Percentiles rank a stretch among this genome's conserved stretches.
phyloP scores from a whole-genome alignment of 2,113 vertebrate species.

The Turnix velox region DNA sequence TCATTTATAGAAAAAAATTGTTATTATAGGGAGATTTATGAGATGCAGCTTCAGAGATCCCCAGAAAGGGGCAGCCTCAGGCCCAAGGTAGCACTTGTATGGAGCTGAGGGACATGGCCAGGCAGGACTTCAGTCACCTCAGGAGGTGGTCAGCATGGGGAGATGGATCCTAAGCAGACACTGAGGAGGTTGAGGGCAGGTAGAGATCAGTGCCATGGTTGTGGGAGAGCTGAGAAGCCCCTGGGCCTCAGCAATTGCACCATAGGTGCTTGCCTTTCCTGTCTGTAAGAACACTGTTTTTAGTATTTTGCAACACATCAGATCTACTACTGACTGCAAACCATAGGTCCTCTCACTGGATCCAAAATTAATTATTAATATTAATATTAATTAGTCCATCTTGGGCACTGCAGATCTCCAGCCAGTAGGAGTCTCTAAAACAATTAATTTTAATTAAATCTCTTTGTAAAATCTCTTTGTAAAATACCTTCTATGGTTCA shows the following conservation, averaged over 20 bases:
- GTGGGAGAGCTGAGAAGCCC: neutral
- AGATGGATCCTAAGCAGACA: neutral
- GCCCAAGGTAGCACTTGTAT: fast-evolving
- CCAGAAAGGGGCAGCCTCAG: neutral
- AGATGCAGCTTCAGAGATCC: fast-evolving
- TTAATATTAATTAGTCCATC: neutral
- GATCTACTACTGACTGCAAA: neutral
- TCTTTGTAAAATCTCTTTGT: neutral
- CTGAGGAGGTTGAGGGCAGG: neutral
- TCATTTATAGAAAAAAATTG: neutral
- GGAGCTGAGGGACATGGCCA: fast-evolving
- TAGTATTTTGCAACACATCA: neutral
- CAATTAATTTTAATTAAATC: neutral
- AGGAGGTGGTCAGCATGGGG: neutral
- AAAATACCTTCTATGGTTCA: neutral
- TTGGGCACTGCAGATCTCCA: neutral
- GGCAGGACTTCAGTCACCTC: neutral
- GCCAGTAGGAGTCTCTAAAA: neutral
- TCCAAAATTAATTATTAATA: no score
- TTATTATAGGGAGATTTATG: neutral
- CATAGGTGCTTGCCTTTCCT: neutral
- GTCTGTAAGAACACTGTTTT: neutral
- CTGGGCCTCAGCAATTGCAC: fast-evolving
- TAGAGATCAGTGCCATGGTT: fast-evolving
- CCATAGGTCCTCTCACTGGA: neutral